Conservation (phyloP, 1,140 invertebrate species). For the Euura saliciscinereae region DNA sequence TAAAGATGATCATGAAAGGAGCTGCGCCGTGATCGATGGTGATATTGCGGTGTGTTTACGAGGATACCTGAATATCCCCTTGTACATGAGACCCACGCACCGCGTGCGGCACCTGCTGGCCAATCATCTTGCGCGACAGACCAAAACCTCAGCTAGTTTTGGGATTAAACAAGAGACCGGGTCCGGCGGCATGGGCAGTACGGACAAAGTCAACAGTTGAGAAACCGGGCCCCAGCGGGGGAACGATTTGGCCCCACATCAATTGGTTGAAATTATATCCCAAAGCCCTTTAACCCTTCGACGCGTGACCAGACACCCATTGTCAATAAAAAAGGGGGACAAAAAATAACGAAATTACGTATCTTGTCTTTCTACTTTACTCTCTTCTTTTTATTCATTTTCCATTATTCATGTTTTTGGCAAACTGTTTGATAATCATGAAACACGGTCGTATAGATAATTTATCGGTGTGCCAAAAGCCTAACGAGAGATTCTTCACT, state of each 20-base stretch:
- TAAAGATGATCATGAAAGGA: no score
- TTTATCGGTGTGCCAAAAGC: no score
- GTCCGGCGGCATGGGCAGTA: neutral
- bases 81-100: neutral
- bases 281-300: neutral
- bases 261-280: neutral
- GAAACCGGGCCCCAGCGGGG: neutral
- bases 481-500: no score
- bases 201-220: neutral
- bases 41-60: no score
- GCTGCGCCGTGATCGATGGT: no score
- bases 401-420: no score
- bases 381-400: no score
- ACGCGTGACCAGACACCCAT: neutral
- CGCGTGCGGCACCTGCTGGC: slow-evolving; percentile 6
- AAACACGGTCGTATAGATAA: neutral
- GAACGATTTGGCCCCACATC: neutral
- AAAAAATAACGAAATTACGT: neutral
- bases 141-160: neutral
- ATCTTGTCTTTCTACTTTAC: neutral
- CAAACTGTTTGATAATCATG: no score
- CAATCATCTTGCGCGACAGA: slow-evolving; percentile 8
- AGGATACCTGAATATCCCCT: no score
- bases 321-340: neutral
- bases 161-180: slow-evolving; percentile 1